Evolutionary conservation across 2,888 invertebrate species (phyloP).

Genomic region (Lithosia quadra): DNA sequence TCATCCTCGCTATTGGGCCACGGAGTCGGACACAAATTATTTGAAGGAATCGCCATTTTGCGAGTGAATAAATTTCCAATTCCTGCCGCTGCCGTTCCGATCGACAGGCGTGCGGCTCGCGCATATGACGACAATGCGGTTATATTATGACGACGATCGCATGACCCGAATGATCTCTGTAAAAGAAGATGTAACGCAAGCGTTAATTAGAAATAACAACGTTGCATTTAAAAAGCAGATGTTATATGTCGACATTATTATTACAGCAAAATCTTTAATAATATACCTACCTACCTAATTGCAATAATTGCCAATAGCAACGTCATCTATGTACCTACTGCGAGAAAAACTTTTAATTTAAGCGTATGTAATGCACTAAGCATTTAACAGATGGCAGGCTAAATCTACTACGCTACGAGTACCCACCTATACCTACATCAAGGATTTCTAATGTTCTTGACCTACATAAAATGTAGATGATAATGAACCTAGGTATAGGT

Average conservation of each 20-base stretch:
- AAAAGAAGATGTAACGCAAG: constrained; percentile 3
- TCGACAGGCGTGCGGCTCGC: constrained; percentile 71
- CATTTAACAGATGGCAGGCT: constrained; percentile 32
- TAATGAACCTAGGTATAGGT: too few relatives aligned
- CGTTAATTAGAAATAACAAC: background rate
- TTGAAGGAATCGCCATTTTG: constrained; percentile 75
- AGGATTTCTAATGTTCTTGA: too few relatives aligned
- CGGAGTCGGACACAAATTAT: constrained; percentile 74
- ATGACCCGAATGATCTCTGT: constrained; percentile 70
- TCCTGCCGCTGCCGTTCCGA: constrained; percentile 63
- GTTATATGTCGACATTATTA: background rate
- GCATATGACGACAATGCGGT: constrained; percentile 74
- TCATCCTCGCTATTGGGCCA: constrained; percentile 97
- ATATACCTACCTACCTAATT: too few relatives aligned
- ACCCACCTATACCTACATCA: too few relatives aligned
- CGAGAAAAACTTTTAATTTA: constrained; percentile 8
- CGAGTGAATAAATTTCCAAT: constrained; percentile 73
- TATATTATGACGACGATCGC: constrained; percentile 67
- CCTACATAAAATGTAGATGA: too few relatives aligned
- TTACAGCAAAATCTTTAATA: background rate
- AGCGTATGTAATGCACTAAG: background rate
- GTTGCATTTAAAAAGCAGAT: background rate
- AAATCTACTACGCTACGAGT: background rate
- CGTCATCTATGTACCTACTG: constrained; percentile 40
- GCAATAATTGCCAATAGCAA: constrained; percentile 13